Evolutionary conservation across 2,888 invertebrate species (phyloP), one percentile per base, ranked within the genome.

Genomic region (Caenorhabditis sp.): DNA sequence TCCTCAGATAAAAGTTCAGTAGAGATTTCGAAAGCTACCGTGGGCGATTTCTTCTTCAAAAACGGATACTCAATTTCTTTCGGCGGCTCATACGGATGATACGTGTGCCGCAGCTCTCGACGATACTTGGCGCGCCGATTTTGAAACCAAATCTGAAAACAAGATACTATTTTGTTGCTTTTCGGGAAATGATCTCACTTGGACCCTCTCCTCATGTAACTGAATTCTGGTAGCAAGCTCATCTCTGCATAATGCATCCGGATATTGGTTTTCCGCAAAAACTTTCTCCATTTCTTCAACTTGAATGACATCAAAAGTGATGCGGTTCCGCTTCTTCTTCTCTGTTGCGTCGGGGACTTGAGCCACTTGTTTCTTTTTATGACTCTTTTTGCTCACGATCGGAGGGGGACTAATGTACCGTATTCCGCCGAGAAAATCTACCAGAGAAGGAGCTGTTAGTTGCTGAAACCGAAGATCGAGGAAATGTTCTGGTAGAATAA

Each of bases 81-180:
- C 2, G 59, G 46, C 1, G 59, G 45, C 46, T 59, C 59, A 43
- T 46, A 45, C 17, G 59, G 59, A 59, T 59, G 59, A 22, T 37
- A 30, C 15, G 39, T 56, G 30, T 53, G 52, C 17, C 59, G 59
- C n/a, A 52, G 26, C 30, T 70, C 70, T 15, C 70, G 43, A 1
- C 70, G 52, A 26, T 53, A 70, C 17, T 70, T 70, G 15, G 70
- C 70, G 43, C 70, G 35, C 1, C 70, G 59, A 26, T 70, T 70
- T 59, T 70, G 70, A n/a, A 70, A 70, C 70, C 70, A 70, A 26
- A 70, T 70, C 70, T 70, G 6, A 8, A 56, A 55, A 26, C 5
- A 15, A 32, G 20, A 20, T 2, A 24, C n/a, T 6, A n/a, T n/a
- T 26, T 17, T 1, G 15, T 26, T 13, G 26, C 15, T n/a, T n/a